These are phyloP conservation scores for Ostrea denselamellosa DNA, from an alignment of 1,140 invertebrate genomes.

Conservation along the genomic window DNA sequence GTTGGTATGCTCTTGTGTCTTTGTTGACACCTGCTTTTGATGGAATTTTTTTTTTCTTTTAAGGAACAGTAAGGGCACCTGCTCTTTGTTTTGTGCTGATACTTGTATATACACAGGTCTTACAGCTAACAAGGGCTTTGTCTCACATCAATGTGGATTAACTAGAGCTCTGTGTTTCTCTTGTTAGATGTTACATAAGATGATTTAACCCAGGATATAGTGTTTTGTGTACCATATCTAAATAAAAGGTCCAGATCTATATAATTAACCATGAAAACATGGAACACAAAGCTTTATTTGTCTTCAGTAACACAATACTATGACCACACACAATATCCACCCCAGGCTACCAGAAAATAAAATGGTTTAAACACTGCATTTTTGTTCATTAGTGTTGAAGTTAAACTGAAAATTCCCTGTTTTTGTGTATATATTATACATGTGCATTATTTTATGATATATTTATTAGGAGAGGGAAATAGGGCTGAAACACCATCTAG, in stretches of 20 bases:
- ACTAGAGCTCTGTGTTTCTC: not conserved
- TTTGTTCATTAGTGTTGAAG: no score
- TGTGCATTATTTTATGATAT: no score
- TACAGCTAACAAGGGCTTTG: not conserved
- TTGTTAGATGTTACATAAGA: not conserved
- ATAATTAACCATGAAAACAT: not conserved
- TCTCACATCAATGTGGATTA: not conserved
- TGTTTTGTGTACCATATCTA: not conserved
- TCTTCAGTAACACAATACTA: not conserved
- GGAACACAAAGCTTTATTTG: not conserved
- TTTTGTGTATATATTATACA: no score
- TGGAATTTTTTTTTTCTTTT: not conserved
- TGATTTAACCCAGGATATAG: not conserved
- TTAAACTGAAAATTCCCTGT: no score
- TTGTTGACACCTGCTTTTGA: no score
- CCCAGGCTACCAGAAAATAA: no score
- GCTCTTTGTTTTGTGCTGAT: not conserved
- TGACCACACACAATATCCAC: not conserved
- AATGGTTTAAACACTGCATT: no score
- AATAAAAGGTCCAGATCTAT: not conserved
- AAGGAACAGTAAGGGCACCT: not conserved
- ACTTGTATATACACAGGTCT: not conserved
- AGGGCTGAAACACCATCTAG: no score
- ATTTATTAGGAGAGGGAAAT: no score
- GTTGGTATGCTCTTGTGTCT: not conserved